Base-by-base conservation (phyloP, 1,140 invertebrate species). In the Scaptomyza montana region DNA sequence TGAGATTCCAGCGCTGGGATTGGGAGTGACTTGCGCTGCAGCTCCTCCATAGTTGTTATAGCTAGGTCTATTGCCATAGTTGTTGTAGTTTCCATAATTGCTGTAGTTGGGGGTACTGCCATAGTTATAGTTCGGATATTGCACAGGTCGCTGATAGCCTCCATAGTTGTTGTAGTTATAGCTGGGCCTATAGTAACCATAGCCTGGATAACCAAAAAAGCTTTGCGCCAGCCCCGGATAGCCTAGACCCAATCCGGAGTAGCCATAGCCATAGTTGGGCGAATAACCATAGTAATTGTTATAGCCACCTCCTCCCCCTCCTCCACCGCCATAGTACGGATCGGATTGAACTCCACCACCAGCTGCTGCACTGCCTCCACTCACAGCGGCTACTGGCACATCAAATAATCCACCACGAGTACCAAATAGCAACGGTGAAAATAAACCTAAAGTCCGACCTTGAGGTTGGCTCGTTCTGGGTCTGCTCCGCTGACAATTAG, bases 381-480 rank as follows among this genome's bases (percentile, higher is more conserved):
- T 33, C 8, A n/a, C 7, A 6, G 16, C 16, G 7, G 43, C 59
- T 5, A 47, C 63, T 2, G 85, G 80, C 6, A 60, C 71, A 73
- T 89, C 86, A 8, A 56, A 80, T 8, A 89, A 54, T 0, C 69
- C 19, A 0, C 56, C 66, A 33, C 59, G 61, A 5, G 55, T 54
- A 2, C 74, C 74, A n/a, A 84, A 47, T 5, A 91, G 49, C 4
- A 91, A 45, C 4, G 90, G 90, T 0, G 79, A 67, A 16, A 91
- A 39, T 9, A 91, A 36, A 1, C 90, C 90, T 50, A 91, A 25
- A 0, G 90, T 91, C 16, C 90, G 70, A 50, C 85, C 86, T 50
- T 91, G 73, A 0, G 68, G 43, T 8, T 54, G 66, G 13, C 61
- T 49, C 2, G 47, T 6, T 8, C 50, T 62, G 6, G 63, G 8